These are phyloP conservation scores for Montifringilla adamsi DNA, from an alignment of 2,113 vertebrate species.

Conservation along the genomic window DNA sequence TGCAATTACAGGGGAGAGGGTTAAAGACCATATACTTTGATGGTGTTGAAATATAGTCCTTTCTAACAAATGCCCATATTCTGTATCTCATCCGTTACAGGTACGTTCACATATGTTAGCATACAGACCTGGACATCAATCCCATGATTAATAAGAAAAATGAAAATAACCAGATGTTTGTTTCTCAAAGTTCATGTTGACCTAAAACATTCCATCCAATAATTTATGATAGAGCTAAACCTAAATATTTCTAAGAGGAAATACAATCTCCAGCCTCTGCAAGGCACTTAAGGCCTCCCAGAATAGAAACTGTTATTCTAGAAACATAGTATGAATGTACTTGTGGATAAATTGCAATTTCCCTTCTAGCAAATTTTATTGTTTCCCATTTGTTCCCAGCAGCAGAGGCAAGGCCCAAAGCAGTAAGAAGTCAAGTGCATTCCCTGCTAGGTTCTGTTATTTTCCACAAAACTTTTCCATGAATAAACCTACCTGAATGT, in stretches of 20 bases:
- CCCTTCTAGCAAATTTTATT: conserved; percentile 19
- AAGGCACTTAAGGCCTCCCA: conserved; percentile 47
- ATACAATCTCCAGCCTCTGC: conserved; percentile 52
- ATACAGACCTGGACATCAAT: conserved; percentile 24
- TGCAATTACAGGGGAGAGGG: conserved; percentile 9
- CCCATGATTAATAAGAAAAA: conserved; percentile 44
- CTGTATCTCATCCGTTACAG: conserved; percentile 50
- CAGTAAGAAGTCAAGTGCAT: background rate
- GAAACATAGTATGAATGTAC: background rate
- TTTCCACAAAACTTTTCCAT: background rate
- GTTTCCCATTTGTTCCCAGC: conserved; percentile 32
- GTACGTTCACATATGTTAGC: background rate
- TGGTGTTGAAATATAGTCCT: conserved; percentile 37
- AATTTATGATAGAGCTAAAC: conserved; percentile 59
- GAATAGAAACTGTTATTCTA: conserved; percentile 55
- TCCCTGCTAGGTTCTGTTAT: background rate
- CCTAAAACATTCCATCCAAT: conserved; percentile 61
- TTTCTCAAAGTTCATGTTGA: conserved; percentile 57
- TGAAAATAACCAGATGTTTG: conserved; percentile 67
- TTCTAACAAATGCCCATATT: conserved; percentile 44
- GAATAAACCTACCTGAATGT: background rate
- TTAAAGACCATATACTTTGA: background rate
- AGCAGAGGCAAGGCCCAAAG: background rate
- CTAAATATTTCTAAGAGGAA: conserved; percentile 59
- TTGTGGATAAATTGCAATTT: conserved; percentile 8